phyloP scores from a whole-genome alignment of 2,113 vertebrate species.

The Romanogobio albipinnatus region DNA sequence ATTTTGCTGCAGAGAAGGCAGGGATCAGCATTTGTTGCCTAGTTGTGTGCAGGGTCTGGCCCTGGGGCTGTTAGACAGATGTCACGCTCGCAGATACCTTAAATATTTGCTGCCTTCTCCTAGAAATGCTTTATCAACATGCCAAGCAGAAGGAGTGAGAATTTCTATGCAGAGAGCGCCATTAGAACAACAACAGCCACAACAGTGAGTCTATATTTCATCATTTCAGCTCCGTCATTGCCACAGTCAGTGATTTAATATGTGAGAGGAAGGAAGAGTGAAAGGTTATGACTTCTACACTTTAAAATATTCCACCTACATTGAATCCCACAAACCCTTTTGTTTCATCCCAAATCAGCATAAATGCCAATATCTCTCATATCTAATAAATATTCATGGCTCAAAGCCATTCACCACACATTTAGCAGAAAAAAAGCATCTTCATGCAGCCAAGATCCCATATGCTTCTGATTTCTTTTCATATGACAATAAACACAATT shows the following conservation, averaged over 20 bases:
- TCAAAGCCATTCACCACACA: neutral
- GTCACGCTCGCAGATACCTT: constrained; percentile 77
- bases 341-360: constrained; percentile 41
- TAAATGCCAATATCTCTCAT: constrained; percentile 40
- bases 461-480: neutral
- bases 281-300: constrained; percentile 57
- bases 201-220: constrained; percentile 53
- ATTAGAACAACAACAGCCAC: constrained; percentile 54
- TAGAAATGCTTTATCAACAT: constrained; percentile 72
- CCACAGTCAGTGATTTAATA: constrained; percentile 40
- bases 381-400: constrained; percentile 12
- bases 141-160: constrained; percentile 60
- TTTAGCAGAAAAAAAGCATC: constrained; percentile 13
- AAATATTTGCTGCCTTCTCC: constrained; percentile 76
- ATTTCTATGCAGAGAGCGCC: constrained; percentile 64
- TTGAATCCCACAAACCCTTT: constrained; percentile 37
- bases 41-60: constrained; percentile 76
- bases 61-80: constrained; percentile 80
- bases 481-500: neutral
- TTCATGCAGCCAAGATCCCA: constrained; percentile 7
- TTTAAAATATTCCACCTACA: constrained; percentile 56
- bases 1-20: constrained; percentile 90
- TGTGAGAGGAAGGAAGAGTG: constrained; percentile 44
- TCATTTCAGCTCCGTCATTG: constrained; percentile 53
- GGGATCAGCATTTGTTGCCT: constrained; percentile 92